Base-by-base conservation (phyloP, 2,797 vertebrate genomes). In the Arrhamphus sclerolepis region DNA sequence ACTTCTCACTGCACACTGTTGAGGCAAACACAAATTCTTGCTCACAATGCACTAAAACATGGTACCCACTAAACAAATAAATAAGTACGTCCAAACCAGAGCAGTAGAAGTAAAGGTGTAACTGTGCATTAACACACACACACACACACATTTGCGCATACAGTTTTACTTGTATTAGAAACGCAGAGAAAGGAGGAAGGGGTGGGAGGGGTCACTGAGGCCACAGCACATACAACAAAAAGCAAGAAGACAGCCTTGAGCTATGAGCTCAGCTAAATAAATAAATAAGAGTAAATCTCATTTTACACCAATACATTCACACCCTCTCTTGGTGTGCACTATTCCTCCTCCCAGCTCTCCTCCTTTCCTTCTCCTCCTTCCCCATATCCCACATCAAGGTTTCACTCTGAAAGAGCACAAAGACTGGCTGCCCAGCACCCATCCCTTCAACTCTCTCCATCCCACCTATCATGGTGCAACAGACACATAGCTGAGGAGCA, bases 191-290 rank as follows among this genome's bases (percentile, higher is more conserved):
- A 48, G 67, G 40, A 29, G 44, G 65, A 59, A 24, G 76, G 44
- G 31, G 17, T 2, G 47, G 66, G 47, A 43, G 63, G 72, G 84
- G 77, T 65, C 78, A 78, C 73, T 26, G 78, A 77, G 87, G 77
- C 80, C 78, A 80, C 64, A 77, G 77, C 78, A 67, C 74, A 78
- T 73, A 86, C 80, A 87, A 87, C 80, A 89, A 85, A 89, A 86
- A 86, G 72, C 75, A 78, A 75, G 75, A 63, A 80, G 77, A 88
- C 80, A 82, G 89, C 91, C 90, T 91, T 90, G 87, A 90, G 90
- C 90, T 81, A 86, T 70, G 70, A 86, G 83, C 74, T 86, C 78
- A 83, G 77, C 75, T 82, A 87, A 90, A 89, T 88, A 90, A 90
- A 89, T 87, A 90, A 87, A 85, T 73, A 83, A 82, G 52, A 62